Conservation (phyloP, 1,140 invertebrate genomes). For the Drosophila serrata region DNA sequence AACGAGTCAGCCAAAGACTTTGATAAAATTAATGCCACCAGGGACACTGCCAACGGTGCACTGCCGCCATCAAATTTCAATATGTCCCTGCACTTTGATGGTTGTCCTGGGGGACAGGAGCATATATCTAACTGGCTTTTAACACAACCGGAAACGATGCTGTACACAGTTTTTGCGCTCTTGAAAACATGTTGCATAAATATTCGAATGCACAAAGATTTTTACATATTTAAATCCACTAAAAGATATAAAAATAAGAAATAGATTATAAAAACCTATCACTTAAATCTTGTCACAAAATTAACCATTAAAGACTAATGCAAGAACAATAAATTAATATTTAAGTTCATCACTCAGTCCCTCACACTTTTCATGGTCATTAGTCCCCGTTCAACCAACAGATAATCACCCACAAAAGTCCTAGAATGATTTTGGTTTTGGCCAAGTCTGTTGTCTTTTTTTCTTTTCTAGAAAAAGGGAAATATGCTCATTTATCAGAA, state of each 20-base stretch:
- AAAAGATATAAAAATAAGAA: too few species aligned
- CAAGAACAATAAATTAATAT: conserved; percentile 31
- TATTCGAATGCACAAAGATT: neutral
- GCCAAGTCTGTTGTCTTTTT: conserved; percentile 11
- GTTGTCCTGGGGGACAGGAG: conserved; percentile 21
- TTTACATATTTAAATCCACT: too few species aligned
- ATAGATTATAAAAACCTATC: too few species aligned
- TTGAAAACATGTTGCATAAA: neutral
- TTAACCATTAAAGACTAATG: neutral
- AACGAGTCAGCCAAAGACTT: conserved; percentile 17
- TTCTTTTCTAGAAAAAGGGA: conserved; percentile 5
- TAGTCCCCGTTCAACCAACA: conserved; percentile 21
- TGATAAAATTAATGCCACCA: conserved; percentile 54
- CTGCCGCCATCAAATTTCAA: conserved; percentile 50
- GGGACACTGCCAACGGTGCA: conserved; percentile 26
- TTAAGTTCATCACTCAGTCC: conserved; percentile 26
- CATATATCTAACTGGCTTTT: conserved; percentile 26
- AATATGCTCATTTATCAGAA: conserved; percentile 56
- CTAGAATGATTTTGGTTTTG: conserved; percentile 34
- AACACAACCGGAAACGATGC: conserved; percentile 3
- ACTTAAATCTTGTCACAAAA: neutral
- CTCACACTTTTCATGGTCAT: conserved; percentile 24
- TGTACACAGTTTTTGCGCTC: neutral
- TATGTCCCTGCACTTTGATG: conserved; percentile 58
- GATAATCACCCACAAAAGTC: conserved; percentile 42